Conservation (phyloP, 1,140 invertebrate species). For the Ceratina australensis region DNA sequence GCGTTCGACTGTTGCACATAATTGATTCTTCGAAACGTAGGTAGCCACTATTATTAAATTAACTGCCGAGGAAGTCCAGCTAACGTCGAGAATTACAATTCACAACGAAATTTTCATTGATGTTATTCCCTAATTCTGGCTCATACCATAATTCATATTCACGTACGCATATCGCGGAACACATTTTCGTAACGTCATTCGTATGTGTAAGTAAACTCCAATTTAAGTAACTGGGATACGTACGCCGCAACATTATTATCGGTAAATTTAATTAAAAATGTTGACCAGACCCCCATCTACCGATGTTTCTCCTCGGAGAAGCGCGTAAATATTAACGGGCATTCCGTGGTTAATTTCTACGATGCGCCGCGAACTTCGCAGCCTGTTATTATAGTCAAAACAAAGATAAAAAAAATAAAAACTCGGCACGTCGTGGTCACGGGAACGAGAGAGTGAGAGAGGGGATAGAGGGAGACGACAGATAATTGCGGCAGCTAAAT, state of each 20-base stretch:
- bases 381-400: conserved; percentile 46
- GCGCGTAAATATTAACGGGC: conserved; percentile 69
- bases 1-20: conserved; percentile 45
- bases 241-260: conserved; percentile 48
- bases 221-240: neutral
- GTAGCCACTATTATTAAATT: conserved; percentile 2
- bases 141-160: neutral
- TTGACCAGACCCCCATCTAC: conserved; percentile 63
- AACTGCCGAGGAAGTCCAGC: conserved; percentile 41
- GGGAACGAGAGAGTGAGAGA: neutral
- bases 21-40: conserved; percentile 48
- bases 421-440: neutral
- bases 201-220: neutral
- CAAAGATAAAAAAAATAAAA: conserved; percentile 47
- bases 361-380: conserved; percentile 33
- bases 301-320: conserved; percentile 16
- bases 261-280: conserved; percentile 77
- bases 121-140: conserved; percentile 5
- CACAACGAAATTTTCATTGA: conserved; percentile 26
- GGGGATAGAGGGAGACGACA: neutral
- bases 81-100: conserved; percentile 22
- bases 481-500: conserved; percentile 56
- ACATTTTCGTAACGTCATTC: too few species aligned
- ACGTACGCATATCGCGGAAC: neutral
- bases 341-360: conserved; percentile 75